Evolutionary conservation across 2,113 vertebrate genomes (phyloP).

Genomic region (Nettapus auritus): DNA sequence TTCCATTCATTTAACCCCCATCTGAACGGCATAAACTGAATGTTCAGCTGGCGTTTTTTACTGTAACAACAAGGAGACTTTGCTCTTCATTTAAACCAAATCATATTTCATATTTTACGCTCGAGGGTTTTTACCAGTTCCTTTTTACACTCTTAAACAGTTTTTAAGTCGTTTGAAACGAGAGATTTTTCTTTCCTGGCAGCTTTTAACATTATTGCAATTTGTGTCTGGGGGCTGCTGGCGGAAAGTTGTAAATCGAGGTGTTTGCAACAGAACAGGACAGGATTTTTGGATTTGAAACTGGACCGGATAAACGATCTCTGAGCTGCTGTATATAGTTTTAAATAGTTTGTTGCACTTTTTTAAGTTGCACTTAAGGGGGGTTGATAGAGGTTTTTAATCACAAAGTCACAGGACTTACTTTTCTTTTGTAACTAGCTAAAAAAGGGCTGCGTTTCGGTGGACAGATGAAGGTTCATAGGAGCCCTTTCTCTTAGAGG

Average conservation of each 20-base stretch:
- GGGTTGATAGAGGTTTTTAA: slow-evolving; percentile 97
- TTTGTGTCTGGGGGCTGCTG: slow-evolving; percentile 86
- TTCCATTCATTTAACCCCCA: slow-evolving; percentile 91
- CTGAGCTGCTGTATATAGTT: slow-evolving; percentile 92
- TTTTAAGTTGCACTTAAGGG: slow-evolving; percentile 96
- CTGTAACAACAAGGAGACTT: slow-evolving; percentile 93
- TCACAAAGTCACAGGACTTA: slow-evolving; percentile 85
- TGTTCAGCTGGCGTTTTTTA: slow-evolving; percentile 96
- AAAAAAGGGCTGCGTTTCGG: slow-evolving; percentile 81
- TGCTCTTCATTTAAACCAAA: slow-evolving; percentile 97
- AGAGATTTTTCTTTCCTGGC: slow-evolving; percentile 85
- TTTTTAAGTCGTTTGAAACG: slow-evolving; percentile 95
- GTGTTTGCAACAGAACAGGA: slow-evolving; percentile 79
- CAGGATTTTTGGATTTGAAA: slow-evolving; percentile 82
- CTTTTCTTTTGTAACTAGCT: slow-evolving; percentile 91
- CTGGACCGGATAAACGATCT: slow-evolving; percentile 80
- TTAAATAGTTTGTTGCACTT: slow-evolving; percentile 91
- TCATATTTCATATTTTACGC: slow-evolving; percentile 99
- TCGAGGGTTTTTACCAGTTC: slow-evolving; percentile 97
- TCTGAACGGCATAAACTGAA: slow-evolving; percentile 87
- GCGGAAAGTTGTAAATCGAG: slow-evolving; percentile 76
- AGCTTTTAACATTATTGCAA: slow-evolving; percentile 93
- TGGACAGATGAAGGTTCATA: slow-evolving; percentile 76
- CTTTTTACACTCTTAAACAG: slow-evolving; percentile 96
- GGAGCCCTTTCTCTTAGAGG: slow-evolving; percentile 81